Percentiles rank a stretch among this genome's conserved stretches.
phyloP scores from a whole-genome alignment of 2,797 vertebrate species.

The Lindbergichthys nudifrons region DNA sequence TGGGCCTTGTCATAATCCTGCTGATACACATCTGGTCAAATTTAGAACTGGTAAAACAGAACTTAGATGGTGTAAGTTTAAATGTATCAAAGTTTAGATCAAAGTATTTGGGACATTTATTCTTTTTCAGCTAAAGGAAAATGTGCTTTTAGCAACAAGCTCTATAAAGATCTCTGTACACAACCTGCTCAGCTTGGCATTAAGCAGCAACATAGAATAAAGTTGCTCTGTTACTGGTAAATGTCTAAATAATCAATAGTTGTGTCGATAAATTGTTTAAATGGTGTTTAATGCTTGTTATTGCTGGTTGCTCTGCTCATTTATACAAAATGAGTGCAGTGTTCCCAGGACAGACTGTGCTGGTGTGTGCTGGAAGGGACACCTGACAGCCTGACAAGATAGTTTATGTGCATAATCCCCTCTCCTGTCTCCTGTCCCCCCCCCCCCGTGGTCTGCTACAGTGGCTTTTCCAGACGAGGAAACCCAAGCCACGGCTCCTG shows the following conservation, averaged over 20 bases:
- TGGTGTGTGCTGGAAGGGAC: constrained; percentile 34
- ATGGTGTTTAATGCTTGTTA: not conserved
- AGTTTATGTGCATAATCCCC: constrained; percentile 62
- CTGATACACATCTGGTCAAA: not conserved
- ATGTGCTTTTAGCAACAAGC: not conserved
- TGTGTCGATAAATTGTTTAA: not conserved
- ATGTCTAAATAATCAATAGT: not conserved
- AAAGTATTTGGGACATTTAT: too few species aligned
- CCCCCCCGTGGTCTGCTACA: constrained; percentile 48
- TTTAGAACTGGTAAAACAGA: not conserved
- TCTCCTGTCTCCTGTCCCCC: constrained; percentile 23
- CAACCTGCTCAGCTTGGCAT: not conserved
- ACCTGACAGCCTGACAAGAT: constrained; percentile 67
- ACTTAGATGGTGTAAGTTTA: too few species aligned
- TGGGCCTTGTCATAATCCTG: not conserved
- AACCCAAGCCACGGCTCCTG: constrained; percentile 74
- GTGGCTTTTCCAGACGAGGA: constrained; percentile 78
- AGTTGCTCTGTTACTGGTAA: not conserved
- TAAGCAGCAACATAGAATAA: not conserved
- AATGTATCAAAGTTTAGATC: too few species aligned
- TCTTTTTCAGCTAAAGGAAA: too few species aligned
- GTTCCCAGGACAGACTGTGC: constrained; percentile 32
- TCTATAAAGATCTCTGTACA: not conserved
- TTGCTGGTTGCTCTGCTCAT: not conserved
- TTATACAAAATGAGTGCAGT: constrained; percentile 4